Evolutionary conservation across 2,888 invertebrate genomes (phyloP).

Genomic region (Tenthredo distinguenda): DNA sequence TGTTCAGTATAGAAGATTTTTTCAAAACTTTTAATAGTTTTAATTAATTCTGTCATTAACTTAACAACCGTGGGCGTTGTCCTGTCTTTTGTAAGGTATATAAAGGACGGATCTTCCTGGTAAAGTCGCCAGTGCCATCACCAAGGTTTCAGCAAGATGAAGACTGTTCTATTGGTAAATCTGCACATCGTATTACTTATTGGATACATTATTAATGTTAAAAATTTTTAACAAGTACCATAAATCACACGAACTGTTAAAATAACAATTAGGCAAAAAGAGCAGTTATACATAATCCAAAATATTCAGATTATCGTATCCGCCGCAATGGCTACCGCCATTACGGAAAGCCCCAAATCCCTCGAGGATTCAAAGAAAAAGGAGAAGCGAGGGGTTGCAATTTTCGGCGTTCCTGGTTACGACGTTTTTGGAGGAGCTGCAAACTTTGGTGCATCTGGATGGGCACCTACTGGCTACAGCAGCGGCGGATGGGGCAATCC

Average conservation of each 20-base stretch:
- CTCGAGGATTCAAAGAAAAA: slow-evolving; percentile 62
- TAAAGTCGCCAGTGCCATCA: slow-evolving; percentile 64
- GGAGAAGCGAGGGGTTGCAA: slow-evolving; percentile 70
- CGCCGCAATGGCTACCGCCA: slow-evolving; percentile 60
- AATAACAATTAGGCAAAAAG: background rate
- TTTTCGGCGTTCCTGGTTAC: slow-evolving; percentile 68
- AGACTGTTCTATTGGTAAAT: slow-evolving; percentile 65
- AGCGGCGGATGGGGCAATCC: slow-evolving; percentile 63
- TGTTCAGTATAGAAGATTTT: slow-evolving; percentile 61
- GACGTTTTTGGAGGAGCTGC: slow-evolving; percentile 69
- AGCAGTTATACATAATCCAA: background rate
- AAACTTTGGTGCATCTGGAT: slow-evolving; percentile 62
- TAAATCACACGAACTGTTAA: background rate
- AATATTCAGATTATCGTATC: slow-evolving; percentile 63
- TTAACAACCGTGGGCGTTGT: slow-evolving; percentile 60
- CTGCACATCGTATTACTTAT: background rate
- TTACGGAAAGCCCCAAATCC: slow-evolving; percentile 51
- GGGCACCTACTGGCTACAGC: slow-evolving; percentile 63
- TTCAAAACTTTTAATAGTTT: slow-evolving; percentile 65
- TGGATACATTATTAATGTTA: background rate
- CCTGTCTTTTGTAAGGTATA: slow-evolving; percentile 64
- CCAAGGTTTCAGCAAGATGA: slow-evolving; percentile 68
- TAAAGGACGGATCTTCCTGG: slow-evolving; percentile 41
- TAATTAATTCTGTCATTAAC: slow-evolving; percentile 70
- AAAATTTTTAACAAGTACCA: background rate